A percentile compares a stretch with the other conserved stretches of the same genome.
These are phyloP conservation scores for Conus betulinus DNA, from an alignment of 1,140 invertebrate species.

Conservation along the genomic window DNA sequence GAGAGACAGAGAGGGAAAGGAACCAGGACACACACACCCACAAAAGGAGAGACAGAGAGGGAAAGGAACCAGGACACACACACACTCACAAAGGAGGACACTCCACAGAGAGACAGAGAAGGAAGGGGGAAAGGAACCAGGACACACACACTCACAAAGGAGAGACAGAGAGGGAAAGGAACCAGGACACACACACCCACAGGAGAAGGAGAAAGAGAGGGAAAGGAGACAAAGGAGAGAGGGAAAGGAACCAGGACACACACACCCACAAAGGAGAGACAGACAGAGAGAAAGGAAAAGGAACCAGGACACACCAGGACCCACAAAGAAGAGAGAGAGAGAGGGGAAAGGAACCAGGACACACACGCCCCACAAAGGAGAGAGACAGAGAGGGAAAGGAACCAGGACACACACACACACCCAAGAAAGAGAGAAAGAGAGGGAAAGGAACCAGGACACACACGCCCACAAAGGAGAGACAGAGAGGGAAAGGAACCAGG, in stretches of 20 bases:
- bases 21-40: too few species aligned
- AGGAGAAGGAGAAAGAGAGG: neutral
- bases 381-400: slow-evolving; percentile 3
- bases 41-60: too few species aligned
- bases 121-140: too few species aligned
- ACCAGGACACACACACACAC: neutral
- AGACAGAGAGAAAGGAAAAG: neutral
- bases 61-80: too few species aligned
- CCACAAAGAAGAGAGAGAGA: too few species aligned
- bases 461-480: neutral
- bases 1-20: neutral
- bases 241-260: neutral
- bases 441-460: too few species aligned
- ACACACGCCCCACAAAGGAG: neutral
- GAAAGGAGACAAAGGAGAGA: neutral
- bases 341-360: too few species aligned
- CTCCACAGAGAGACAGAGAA: too few species aligned
- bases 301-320: neutral
- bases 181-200: too few species aligned
- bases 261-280: neutral
- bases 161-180: slow-evolving; percentile 3
- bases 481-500: neutral
- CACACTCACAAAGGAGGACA: too few species aligned
- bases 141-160: neutral
- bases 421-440: too few species aligned